Conservation (phyloP, 2,888 invertebrate species). For the Oscheius sp. region DNA sequence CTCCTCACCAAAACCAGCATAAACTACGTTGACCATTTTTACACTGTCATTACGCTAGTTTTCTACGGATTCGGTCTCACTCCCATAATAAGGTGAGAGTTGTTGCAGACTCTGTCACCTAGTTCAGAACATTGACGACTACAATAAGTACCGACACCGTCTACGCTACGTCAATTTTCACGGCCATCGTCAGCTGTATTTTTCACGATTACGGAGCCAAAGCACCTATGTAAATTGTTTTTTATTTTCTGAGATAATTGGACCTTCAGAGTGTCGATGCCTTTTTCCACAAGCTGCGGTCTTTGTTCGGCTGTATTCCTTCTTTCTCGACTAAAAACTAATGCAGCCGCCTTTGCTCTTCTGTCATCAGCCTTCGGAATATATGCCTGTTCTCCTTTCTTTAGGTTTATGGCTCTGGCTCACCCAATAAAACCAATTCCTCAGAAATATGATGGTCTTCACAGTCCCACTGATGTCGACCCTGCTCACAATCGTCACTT, state of each 20-base stretch:
- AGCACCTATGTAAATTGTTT: constrained; percentile 79
- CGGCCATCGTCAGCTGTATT: constrained; percentile 87
- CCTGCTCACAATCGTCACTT: constrained; percentile 63
- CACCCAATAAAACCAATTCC: not conserved
- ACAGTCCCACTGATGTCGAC: constrained; percentile 64
- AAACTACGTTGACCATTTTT: constrained; percentile 39
- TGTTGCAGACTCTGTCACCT: not conserved
- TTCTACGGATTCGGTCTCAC: constrained; percentile 89
- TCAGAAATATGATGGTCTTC: constrained; percentile 43
- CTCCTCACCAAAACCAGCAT: constrained; percentile 1
- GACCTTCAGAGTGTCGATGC: constrained; percentile 83
- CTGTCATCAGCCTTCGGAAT: constrained; percentile 86
- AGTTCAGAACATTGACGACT: constrained; percentile 89
- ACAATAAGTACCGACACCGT: constrained; percentile 97
- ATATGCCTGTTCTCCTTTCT: constrained; percentile 67
- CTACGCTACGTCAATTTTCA: constrained; percentile 88
- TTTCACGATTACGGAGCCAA: constrained; percentile 92
- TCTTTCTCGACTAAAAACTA: constrained; percentile 87
- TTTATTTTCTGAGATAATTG: no score
- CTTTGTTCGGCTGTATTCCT: constrained; percentile 94
- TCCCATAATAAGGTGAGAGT: constrained; percentile 79
- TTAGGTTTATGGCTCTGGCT: constrained; percentile 32
- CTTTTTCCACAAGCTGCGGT: constrained; percentile 91
- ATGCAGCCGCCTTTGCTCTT: constrained; percentile 88
- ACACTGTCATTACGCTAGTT: constrained; percentile 84